Conservation (phyloP, 2,888 invertebrate genomes). For the Cabera pusaria region DNA sequence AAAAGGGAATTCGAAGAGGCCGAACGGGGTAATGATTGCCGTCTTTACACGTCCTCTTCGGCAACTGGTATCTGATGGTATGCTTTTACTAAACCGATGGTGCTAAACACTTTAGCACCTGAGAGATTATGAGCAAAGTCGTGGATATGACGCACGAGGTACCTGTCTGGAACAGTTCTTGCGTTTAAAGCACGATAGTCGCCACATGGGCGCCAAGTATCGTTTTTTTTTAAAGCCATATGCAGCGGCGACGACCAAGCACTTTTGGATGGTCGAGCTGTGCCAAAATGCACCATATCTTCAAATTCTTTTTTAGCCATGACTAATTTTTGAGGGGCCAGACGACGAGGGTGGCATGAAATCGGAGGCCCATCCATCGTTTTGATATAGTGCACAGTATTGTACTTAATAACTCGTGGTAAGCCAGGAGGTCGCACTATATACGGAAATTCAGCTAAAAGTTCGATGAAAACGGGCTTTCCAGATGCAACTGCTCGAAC, state of each 20-base stretch:
- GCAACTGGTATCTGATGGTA: no score
- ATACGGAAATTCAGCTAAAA: conserved; percentile 15
- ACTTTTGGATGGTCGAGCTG: conserved; percentile 13
- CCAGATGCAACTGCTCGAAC: neutral
- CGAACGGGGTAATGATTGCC: no score
- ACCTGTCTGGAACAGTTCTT: conserved; percentile 42
- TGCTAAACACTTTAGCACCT: conserved; percentile 1
- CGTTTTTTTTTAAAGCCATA: conserved; percentile 41
- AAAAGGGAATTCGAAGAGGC: no score
- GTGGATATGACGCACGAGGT: conserved; percentile 34
- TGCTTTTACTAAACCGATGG: no score
- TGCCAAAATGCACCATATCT: conserved; percentile 24
- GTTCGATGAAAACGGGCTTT: no score
- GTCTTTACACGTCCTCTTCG: no score
- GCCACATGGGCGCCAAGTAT: conserved; percentile 48
- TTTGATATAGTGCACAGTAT: neutral
- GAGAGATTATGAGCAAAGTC: conserved; percentile 5
- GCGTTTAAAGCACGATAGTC: conserved; percentile 45
- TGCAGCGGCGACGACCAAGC: conserved; percentile 46
- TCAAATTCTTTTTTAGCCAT: conserved; percentile 41
- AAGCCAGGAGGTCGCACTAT: conserved; percentile 19
- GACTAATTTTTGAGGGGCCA: conserved; percentile 36
- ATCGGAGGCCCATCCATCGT: conserved; percentile 38
- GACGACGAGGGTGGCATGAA: conserved; percentile 33
- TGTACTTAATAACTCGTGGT: conserved; percentile 8